Evolutionary conservation across 2,113 vertebrate species (phyloP).

Genomic region (Eudorcas thomsonii): DNA sequence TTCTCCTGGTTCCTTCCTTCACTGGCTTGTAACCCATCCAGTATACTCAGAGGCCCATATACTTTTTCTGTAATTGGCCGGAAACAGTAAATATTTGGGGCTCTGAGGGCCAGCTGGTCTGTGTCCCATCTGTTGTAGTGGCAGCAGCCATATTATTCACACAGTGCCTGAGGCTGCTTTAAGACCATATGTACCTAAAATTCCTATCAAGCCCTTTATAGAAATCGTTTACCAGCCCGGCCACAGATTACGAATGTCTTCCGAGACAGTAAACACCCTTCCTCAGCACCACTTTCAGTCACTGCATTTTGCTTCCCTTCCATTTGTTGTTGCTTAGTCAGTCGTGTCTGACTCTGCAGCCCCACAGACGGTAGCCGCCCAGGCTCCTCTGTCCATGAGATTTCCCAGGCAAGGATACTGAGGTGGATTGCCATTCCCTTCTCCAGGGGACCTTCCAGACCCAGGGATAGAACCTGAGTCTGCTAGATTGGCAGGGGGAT

Average conservation of each 20-base stretch:
- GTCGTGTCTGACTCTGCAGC: background rate
- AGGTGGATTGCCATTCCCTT: background rate
- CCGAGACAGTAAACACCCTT: background rate
- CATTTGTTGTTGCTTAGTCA: background rate
- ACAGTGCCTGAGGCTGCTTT: background rate
- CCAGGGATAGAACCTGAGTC: background rate
- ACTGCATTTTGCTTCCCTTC: background rate
- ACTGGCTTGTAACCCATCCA: background rate
- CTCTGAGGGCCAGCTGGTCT: background rate
- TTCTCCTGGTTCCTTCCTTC: background rate
- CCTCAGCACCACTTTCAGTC: too few species aligned
- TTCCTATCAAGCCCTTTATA: background rate
- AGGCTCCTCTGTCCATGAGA: background rate
- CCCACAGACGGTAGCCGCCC: background rate
- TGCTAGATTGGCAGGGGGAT: background rate
- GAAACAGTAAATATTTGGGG: background rate
- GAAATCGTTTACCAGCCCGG: background rate
- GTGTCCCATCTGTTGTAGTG: background rate
- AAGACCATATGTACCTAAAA: background rate
- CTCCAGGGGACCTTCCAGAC: background rate
- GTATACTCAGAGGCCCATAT: background rate
- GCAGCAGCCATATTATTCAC: background rate
- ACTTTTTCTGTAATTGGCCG: background rate
- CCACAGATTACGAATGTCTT: fast-evolving
- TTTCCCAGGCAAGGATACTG: background rate